Conservation (phyloP, 2,113 vertebrate species). For the Stictonetta naevosa region DNA sequence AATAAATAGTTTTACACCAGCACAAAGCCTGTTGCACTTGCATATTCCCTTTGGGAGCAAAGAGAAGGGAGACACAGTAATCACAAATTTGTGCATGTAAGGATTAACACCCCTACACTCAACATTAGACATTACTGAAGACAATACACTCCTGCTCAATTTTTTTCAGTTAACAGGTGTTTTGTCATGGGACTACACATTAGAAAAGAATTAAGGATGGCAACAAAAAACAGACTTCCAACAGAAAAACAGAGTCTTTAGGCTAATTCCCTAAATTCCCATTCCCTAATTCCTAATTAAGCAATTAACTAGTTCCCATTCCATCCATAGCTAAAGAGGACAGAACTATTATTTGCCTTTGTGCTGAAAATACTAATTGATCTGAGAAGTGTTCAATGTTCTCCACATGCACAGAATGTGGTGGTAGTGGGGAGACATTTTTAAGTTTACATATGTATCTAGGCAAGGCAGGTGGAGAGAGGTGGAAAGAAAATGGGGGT, state of each 20-base stretch:
- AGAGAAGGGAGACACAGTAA: not conserved
- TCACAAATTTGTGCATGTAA: not conserved
- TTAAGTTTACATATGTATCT: not conserved
- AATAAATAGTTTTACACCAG: not conserved
- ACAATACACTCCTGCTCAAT: not conserved
- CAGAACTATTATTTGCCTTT: not conserved
- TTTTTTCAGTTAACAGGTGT: constrained; percentile 15
- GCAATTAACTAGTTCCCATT: constrained; percentile 17
- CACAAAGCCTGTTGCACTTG: not conserved
- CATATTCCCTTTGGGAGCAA: not conserved
- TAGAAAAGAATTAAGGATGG: constrained; percentile 27
- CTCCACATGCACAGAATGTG: not conserved
- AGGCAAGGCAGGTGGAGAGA: not conserved
- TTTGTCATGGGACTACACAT: constrained; percentile 24
- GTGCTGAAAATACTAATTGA: not conserved
- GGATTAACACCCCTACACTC: not conserved
- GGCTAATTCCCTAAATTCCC: not conserved
- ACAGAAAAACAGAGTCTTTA: constrained; percentile 20
- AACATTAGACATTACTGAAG: not conserved
- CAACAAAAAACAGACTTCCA: constrained; percentile 9
- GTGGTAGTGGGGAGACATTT: not conserved
- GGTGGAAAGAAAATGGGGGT: not conserved
- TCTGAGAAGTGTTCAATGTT: not conserved
- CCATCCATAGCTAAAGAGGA: not conserved
- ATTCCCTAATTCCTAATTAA: constrained; percentile 33